Evolutionary conservation across 2,888 invertebrate species (phyloP), one percentile per base, ranked within the genome.

Genomic region (Drosophila neonasuta): DNA sequence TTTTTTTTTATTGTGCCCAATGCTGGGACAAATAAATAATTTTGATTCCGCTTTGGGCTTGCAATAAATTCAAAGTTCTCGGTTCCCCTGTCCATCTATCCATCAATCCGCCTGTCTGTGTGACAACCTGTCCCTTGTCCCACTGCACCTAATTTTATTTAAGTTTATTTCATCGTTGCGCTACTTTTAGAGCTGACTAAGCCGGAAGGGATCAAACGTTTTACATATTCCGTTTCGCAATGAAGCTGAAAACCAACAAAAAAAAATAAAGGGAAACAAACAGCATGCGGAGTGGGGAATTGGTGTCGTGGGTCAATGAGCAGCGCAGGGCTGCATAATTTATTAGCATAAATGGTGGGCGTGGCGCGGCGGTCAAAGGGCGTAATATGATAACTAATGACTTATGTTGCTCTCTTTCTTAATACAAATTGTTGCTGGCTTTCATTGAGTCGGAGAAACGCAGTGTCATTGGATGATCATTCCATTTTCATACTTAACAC

Each of bases 201-300:
- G 84, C 82, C 84, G 80, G 85, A 81, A 81, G 85, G 80, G 81
- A 81, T 81, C 85, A 84, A 84, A 81, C 80, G 80, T 81, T 84
- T 79, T 77, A 61, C 65, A 79, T 70, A 79, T 80, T 75, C 57
- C 54, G 61, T 60, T 65, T 50, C 51, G 24, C 55, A 58, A 34
- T 24, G 48, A 51, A 64, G 49, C 39, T 44, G 64, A 62, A 67
- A 65, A 48, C 54, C 55, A 55, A 78, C 15, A 15, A 68, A 62
- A 57, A 36, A 20, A 60, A 65, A 74, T 61, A 20, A 24, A 24
- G 24, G 24, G 24, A 24, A 8, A 9, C 15, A 24, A 45, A 15
- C 10, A 20, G 41, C 29, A 8, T 24, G 24, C 24, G 11, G 15
- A 7, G 11, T 2, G 5, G 17, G 8, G 20, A 45, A 9, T 9